Evolutionary conservation across 1,140 invertebrate species (phyloP), one percentile per base, ranked within the genome.

Genomic region (Hormaphis cornu): DNA sequence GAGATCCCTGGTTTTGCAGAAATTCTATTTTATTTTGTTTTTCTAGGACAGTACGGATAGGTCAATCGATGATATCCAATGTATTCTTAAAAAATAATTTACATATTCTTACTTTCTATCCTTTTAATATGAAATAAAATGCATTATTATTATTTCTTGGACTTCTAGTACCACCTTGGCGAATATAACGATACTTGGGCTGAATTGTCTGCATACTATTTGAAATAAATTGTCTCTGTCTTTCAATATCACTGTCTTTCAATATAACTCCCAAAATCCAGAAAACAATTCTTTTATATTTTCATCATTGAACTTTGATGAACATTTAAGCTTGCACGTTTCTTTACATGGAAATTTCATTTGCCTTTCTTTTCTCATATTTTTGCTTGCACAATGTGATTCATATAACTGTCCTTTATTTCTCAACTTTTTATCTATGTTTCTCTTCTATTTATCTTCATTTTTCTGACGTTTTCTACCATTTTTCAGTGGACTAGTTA

Each of bases 71-170:
- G 8, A 70, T 70, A 35, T 58, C 52, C 24, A 70, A 58, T 3
- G 69, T 70, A 40, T 70, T 70, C 37, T 52, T 56, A 3, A 58
- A 70, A 54, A 70, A 70, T 54, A 53, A n/a, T 70, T 70, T 56
- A 40, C 52, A 70, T 28, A 70, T 52, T 70, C 52, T 37, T 24
- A 53, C 22, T 54, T 30, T 70, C 2, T 53, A 14, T 2, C 40
- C 20, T 8, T 70, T 24, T 33, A 70, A 53, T 9, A 35, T 28
- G 26, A 70, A 70, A 58, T 54, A 44, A 70, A 53, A 70, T 10
- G 69, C 69, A 52, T 54, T 52, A 56, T 70, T 70, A 40, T n/a
- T 37, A 28, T 70, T 58, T 58, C 69, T 40, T 53, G 18, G 50
- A 3, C 26, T 30, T 63, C 58, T 63, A 30, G 58, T 63, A 16